Evolutionary conservation across 1,140 invertebrate species (phyloP).

Genomic region (Drosophila takahashii): DNA sequence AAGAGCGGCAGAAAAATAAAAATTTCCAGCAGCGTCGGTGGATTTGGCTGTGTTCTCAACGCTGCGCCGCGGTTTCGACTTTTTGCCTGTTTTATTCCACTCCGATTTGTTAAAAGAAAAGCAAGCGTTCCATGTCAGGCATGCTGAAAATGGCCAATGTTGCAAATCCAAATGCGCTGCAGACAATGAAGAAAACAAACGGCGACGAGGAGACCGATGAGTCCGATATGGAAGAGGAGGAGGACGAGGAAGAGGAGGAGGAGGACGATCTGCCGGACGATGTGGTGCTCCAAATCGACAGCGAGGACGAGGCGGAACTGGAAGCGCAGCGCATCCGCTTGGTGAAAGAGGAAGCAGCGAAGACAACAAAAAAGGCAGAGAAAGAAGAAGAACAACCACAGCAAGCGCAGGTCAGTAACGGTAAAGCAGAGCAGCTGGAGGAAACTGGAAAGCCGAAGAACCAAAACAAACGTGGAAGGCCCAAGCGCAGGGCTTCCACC

Average conservation of each 20-base stretch:
- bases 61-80: slow-evolving; percentile 52
- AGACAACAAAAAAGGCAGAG: slow-evolving; percentile 26
- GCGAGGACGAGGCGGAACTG: slow-evolving; percentile 79
- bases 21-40: slow-evolving; percentile 73
- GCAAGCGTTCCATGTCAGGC: slow-evolving; percentile 18
- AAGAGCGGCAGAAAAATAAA: not conserved
- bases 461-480: slow-evolving; percentile 34
- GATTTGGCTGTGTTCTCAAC: slow-evolving; percentile 69
- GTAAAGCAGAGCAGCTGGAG: slow-evolving; percentile 43
- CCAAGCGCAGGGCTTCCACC: slow-evolving; percentile 42
- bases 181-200: slow-evolving; percentile 59
- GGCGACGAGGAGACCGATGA: slow-evolving; percentile 71
- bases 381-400: slow-evolving; percentile 5
- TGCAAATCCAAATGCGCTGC: slow-evolving; percentile 51
- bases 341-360: slow-evolving; percentile 58
- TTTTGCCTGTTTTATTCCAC: slow-evolving; percentile 50
- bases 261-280: slow-evolving; percentile 57
- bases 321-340: slow-evolving; percentile 79
- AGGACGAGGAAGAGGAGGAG: slow-evolving; percentile 64
- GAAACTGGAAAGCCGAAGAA: slow-evolving; percentile 1
- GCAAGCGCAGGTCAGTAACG: slow-evolving; percentile 76
- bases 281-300: slow-evolving; percentile 74
- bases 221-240: slow-evolving; percentile 70
- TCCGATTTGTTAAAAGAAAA: slow-evolving; percentile 46
- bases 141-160: slow-evolving; percentile 73